Percentiles rank a stretch among this genome's conserved stretches.
These are phyloP conservation scores for Crypturellus tataupa DNA, from an alignment of 2,797 vertebrate species.

Conservation along the genomic window DNA sequence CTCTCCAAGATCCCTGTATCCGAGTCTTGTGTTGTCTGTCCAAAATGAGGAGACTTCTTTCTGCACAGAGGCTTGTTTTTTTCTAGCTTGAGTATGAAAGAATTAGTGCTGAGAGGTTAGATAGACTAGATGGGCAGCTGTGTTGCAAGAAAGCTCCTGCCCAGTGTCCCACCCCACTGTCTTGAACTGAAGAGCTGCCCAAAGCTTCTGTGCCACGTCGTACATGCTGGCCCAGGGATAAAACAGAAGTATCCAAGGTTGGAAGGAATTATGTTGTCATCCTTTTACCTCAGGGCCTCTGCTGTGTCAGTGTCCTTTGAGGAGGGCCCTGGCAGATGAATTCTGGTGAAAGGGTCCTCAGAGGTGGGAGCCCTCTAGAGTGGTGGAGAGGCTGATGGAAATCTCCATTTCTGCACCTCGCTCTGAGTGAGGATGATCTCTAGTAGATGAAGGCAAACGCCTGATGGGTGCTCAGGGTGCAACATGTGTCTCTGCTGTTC, in stretches of 20 bases:
- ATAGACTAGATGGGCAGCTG: neutral
- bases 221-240: neutral
- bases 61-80: neutral
- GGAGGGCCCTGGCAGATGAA: neutral
- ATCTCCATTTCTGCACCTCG: neutral
- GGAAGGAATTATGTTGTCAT: neutral
- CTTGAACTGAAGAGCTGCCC: neutral
- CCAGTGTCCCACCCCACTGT: neutral
- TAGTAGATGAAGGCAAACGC: neutral
- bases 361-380: neutral
- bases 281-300: neutral
- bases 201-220: neutral
- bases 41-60: neutral
- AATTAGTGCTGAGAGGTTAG: neutral
- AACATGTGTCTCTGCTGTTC: neutral
- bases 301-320: neutral
- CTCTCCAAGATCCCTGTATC: neutral
- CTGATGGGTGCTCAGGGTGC: neutral
- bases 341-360: neutral
- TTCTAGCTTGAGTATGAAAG: neutral
- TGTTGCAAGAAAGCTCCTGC: neutral
- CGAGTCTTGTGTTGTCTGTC: neutral
- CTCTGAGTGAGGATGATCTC: neutral
- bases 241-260: neutral
- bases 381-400: neutral